Base-by-base conservation (phyloP, 2,797 vertebrate species). In the Sebastes hopkinsi region DNA sequence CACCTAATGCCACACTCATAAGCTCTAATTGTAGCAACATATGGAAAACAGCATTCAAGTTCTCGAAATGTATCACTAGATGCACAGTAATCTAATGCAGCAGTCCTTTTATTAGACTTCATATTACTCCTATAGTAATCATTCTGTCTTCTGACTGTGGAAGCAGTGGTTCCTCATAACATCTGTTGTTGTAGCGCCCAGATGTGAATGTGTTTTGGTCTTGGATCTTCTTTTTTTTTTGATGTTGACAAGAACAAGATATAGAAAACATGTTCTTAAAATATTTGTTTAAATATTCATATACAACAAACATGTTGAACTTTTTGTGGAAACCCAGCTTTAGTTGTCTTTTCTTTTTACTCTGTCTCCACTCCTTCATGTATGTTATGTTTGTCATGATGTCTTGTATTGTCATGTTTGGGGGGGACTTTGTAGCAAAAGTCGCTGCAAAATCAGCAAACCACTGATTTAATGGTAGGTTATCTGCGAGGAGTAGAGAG, bases 91-190 rank as follows among this genome's bases (percentile, higher is more conserved):
- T 50, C 11, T 75, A 75, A 84, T 76, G 30, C 10, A 22, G 11
- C 36, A 7, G 34, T 42, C 22, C 9, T 38, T 56, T 4, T 52
- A 29, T 67, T 14, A 67, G 16, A 72, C 67, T 72, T 81, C 67
- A 72, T 32, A 27, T 73, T 50, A 52, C 59, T 72, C 22, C 27
- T 75, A 25, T 23, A 76, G 78, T 23, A 75, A 55, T 23, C 27
- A 68, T 46, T 32, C 20, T 10, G 50, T 65, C 25, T 0, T 66
- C 32, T 66, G 23, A 42, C 13, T 52, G 60, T 60, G 18, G 4
- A 3, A 14, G n/a, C 6, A 13, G 12, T 69, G 65, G 36, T 22
- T 62, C 14, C 11, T 54, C 12, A 18, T 55, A 36, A 16, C 23
- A 18, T 66, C 34, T 73, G 10, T 23, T 42, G 22, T 29, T 67